Evolutionary conservation across 1,140 invertebrate species (phyloP), one percentile per base, ranked within the genome.

Genomic region (Odontomachus brunneus): DNA sequence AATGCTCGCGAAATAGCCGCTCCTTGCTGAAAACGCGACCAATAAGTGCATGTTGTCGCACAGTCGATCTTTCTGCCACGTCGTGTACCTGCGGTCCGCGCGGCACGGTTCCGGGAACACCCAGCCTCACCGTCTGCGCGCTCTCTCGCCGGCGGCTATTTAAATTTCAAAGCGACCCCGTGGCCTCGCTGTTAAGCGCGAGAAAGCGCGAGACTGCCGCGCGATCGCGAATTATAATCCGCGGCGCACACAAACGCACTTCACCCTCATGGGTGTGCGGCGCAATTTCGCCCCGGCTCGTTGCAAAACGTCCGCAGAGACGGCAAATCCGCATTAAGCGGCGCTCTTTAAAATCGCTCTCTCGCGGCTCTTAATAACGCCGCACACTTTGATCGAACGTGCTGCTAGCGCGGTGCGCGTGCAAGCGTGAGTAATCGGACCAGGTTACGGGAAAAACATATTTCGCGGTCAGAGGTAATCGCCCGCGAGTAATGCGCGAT

Each of bases 251-350:
- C 48, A 78, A 78, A 78, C 75, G 75, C 49, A 44, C 17, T 17
- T 33, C 22, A 22, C 17, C 38, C 44, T 55, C 48, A 24, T 14
- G n/a, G n/a, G 17, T 22, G 49, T 49, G 14, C 73, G 59, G 65
- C 55, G 49, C 69, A 69, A 78, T 78, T 78, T 49, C 4, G 29
- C 11, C 48, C n/a, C n/a, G n/a, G n/a, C n/a, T n/a, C n/a, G n/a
- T 12, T 22, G 71, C 22, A 19, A 66, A 66, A 9, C 14, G 24
- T 9, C 3, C 38, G 53, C 62, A 12, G 59, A 72, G 49, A 24
- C 26, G 48, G 66, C n/a, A 80, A 69, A 80, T 80, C 65, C 65
- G 63, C 38, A 33, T 78, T 78, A 78, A 78, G 24, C 62, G n/a
- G n/a, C 17, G 24, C 66, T 57, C 38, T 19, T 48, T 29, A n/a